Base-by-base conservation (phyloP, 2,113 vertebrate genomes). In the Plecotus auritus region DNA sequence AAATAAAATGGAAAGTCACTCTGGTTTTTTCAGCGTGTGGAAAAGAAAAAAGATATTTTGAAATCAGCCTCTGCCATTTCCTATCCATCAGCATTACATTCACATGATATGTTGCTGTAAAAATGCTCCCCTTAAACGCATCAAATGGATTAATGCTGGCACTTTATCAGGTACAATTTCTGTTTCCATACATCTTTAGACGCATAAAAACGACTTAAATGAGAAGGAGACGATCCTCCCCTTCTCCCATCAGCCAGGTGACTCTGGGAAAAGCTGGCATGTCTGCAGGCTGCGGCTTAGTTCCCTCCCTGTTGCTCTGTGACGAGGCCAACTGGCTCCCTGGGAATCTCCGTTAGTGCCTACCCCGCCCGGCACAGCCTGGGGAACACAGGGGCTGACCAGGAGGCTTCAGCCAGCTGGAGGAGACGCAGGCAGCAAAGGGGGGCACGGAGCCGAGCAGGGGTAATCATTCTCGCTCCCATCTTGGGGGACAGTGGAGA, bases 101-200 rank as follows among this genome's bases (percentile, higher is more conserved):
- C 97, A 96, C 81, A 72, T 97, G 96, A 98, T 98, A 77, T 88
- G 98, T 98, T 97, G 95, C 97, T 94, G 95, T 97, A 98, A 97
- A 98, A 98, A 96, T 91, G 94, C 92, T 9, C 0, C 76, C 92
- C 97, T 98, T 97, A 98, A 98, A 98, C 97, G 97, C 92, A 97
- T 97, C 97, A 97, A 97, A 96, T 96, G 93, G 97, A 98, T 98
- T 98, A 98, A 98, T 96, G 97, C 95, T 96, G 97, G 95, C 98
- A 97, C 84, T 98, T 98, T 95, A 98, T 98, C 98, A 98, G 97
- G 97, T 97, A 93, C 80, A 90, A 96, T 97, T 98, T 97, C 98
- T 97, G 96, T 97, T 98, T 97, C 97, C 95, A 94, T 97, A 96
- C 73, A 35, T 93, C 96, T 97, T 96, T 85, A 97, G 97, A 97